Evolutionary conservation across 23 tunicate species (phyloP).

Genomic region (Aplidium turbinatum): DNA sequence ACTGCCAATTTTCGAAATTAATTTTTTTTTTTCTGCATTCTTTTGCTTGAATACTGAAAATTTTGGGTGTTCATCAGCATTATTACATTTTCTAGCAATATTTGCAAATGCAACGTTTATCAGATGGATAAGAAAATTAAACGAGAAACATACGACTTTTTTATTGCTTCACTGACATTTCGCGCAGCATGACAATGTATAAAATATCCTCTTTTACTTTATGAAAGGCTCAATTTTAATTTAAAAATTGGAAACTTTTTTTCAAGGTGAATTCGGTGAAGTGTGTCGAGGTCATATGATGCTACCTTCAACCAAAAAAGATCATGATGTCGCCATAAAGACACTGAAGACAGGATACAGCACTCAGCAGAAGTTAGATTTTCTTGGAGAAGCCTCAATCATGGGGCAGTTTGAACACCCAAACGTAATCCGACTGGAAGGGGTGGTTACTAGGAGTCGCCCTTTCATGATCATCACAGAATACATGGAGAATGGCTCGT

Average conservation of each 20-base stretch:
- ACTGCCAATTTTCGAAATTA: too few species aligned
- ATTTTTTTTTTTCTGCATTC: too few species aligned
- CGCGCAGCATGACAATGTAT: too few species aligned
- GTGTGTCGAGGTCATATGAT: conserved; percentile 77
- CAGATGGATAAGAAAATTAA: too few species aligned
- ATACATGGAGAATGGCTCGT: conserved; percentile 94
- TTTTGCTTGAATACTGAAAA: too few species aligned
- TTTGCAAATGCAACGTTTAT: too few species aligned
- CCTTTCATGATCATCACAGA: conserved; percentile 98
- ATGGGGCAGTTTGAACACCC: conserved; percentile 98
- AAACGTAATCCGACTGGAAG: conserved; percentile 91
- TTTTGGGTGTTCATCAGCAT: too few species aligned
- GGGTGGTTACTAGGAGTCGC: conserved; percentile 91
- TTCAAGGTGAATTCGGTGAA: conserved; percentile 91
- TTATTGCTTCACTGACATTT: too few species aligned
- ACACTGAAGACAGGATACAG: conserved; percentile 83
- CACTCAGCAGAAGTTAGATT: conserved; percentile 89
- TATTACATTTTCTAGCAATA: too few species aligned
- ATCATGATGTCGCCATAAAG: conserved; percentile 88
- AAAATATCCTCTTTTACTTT: too few species aligned
- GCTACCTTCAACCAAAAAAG: conserved; percentile 18
- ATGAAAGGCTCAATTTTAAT: too few species aligned
- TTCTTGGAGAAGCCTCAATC: conserved; percentile 87
- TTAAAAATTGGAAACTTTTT: not conserved
- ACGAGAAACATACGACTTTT: too few species aligned